These are phyloP conservation scores for Prionace glauca DNA, from an alignment of 2,797 vertebrate genomes.

Conservation along the genomic window DNA sequence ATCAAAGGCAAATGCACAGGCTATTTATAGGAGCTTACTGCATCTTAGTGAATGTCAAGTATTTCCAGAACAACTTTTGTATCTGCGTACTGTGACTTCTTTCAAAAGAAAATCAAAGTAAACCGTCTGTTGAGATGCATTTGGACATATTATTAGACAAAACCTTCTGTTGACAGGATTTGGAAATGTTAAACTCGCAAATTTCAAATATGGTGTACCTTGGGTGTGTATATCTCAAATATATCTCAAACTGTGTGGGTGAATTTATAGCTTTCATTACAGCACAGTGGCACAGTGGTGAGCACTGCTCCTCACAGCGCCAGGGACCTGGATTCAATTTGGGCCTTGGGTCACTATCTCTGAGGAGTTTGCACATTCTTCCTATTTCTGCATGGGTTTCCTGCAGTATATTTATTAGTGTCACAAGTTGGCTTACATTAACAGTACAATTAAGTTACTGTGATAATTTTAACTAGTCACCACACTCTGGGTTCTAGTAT, in stretches of 20 bases:
- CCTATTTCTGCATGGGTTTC: no score
- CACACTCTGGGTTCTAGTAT: no score
- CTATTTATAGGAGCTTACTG: neutral
- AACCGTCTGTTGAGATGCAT: neutral
- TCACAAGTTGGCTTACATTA: no score
- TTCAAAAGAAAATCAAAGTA: neutral
- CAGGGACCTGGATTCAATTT: no score
- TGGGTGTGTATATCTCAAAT: no score
- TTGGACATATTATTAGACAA: neutral
- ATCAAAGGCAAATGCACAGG: neutral
- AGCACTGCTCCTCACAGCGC: no score
- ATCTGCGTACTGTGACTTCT: neutral
- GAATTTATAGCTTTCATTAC: neutral
- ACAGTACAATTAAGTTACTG: no score
- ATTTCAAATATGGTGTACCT: neutral
- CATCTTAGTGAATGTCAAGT: neutral
- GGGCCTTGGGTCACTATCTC: no score
- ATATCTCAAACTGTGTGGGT: neutral
- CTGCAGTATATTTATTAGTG: no score
- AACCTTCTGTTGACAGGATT: neutral
- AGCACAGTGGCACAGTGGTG: neutral
- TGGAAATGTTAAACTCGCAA: neutral
- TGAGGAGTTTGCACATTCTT: no score
- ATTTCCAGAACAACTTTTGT: neutral
- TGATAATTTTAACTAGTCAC: no score